phyloP scores from a whole-genome alignment of 2,888 invertebrate genomes.

The Tetheella fluctuosa region DNA sequence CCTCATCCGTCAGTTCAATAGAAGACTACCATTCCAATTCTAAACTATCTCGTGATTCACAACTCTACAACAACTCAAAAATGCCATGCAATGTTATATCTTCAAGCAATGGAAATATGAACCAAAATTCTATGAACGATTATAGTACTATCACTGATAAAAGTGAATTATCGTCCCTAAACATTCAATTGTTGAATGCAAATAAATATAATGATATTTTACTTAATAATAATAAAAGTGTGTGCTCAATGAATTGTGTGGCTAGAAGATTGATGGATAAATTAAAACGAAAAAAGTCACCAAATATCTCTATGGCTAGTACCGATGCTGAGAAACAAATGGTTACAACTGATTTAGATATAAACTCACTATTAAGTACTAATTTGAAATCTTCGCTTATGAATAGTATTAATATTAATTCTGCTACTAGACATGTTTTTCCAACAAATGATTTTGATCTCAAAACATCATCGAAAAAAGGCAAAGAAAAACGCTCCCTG shows the following conservation, averaged over 20 bases:
- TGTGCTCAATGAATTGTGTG: conserved; percentile 59
- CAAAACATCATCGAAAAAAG: neutral
- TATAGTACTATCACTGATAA: conserved; percentile 5
- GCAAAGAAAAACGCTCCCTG: conserved; percentile 21
- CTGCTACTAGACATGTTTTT: conserved; percentile 16
- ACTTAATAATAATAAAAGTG: conserved; percentile 34
- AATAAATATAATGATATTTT: conserved; percentile 16
- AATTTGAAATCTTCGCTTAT: conserved; percentile 30
- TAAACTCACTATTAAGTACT: conserved; percentile 36
- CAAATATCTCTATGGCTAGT: conserved; percentile 34
- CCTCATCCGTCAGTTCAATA: conserved; percentile 32
- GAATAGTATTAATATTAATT: conserved; percentile 33
- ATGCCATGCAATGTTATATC: conserved; percentile 14
- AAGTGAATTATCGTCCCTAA: conserved; percentile 22
- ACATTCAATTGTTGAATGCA: conserved; percentile 19
- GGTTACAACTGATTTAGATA: conserved; percentile 53
- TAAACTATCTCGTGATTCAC: conserved; percentile 9
- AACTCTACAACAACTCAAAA: conserved; percentile 14
- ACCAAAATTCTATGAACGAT: conserved; percentile 13
- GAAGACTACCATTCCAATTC: conserved; percentile 20
- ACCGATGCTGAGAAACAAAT: conserved; percentile 57
- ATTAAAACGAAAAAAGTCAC: conserved; percentile 33
- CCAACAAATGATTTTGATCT: conserved; percentile 12
- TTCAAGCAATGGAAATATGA: neutral
- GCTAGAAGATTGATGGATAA: conserved; percentile 28